Percentiles rank a stretch among this genome's conserved stretches.
Conservation (phyloP, 2,113 vertebrate genomes). For the Willisornis vidua region DNA sequence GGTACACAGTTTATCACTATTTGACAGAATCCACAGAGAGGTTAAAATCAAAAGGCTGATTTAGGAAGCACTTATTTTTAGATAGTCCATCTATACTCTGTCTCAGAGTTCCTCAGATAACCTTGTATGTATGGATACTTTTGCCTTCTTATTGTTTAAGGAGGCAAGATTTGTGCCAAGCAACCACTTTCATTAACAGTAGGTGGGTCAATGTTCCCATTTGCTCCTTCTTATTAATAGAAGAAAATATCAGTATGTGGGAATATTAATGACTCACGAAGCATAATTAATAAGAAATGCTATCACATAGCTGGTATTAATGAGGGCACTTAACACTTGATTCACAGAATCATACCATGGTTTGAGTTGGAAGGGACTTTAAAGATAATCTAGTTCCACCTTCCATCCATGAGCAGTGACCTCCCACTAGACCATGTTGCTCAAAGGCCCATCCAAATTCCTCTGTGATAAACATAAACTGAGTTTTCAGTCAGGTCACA, state of each 20-base stretch:
- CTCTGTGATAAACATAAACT: not conserved
- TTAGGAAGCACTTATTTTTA: not conserved
- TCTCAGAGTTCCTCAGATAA: not conserved
- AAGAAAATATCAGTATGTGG: not conserved
- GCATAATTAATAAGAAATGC: not conserved
- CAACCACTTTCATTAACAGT: not conserved
- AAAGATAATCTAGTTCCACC: rapidly evolving
- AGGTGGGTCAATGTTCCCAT: not conserved
- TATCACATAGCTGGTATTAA: not conserved
- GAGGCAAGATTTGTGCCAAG: not conserved
- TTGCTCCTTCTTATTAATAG: not conserved
- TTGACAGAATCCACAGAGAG: not conserved
- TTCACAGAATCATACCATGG: not conserved
- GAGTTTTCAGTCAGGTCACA: not conserved
- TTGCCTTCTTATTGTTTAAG: not conserved
- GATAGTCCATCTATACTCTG: not conserved
- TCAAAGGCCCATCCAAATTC: not conserved
- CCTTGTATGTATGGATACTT: not conserved
- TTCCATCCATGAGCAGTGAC: rapidly evolving
- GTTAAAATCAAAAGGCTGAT: not conserved
- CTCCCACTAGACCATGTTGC: not conserved
- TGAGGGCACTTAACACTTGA: not conserved
- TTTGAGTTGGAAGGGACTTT: not conserved
- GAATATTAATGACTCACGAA: not conserved
- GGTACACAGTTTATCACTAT: not conserved